Base-by-base conservation (phyloP, 2,797 vertebrate species). In the Galagoides demidoff region DNA sequence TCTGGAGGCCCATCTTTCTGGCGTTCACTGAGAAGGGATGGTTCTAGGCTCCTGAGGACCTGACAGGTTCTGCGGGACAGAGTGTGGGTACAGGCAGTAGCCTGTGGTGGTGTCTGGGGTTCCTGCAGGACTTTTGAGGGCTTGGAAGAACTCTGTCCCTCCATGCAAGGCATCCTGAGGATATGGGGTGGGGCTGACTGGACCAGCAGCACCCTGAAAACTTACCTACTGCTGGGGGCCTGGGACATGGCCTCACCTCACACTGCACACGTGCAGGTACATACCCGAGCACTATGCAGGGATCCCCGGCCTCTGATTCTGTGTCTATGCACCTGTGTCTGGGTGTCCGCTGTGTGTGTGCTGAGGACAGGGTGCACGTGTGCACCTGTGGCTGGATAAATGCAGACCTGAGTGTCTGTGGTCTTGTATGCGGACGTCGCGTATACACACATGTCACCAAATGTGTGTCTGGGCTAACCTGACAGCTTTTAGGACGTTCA, bases 251-350 rank as follows among this genome's bases (percentile, higher is more conserved):
- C 39, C 27, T 19, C 22, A 20, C 27, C 3, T 29, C 0, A 2
- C 25, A 9, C 7, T 45, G 5, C 31, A 31, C 16, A 8, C 22
- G 23, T 10, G 17, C 22, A 2, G 31, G 2, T 12, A 25, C 20
- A 43, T 34, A 16, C 23, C 63, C 49, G 14, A 55, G 12, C 6
- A 7, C 2, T 34, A 57, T 57, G 34, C 77, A 34, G 77, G 37
- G 22, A 13, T 52, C 78, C 71, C 71, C 74, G 76, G 74, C 39
- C 70, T 94, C 71, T 78, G 91, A 83, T 68, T 70, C 81, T 81
- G 23, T 39, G 43, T 57, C 3, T 3, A 8, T 23, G 52, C 55
- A 34, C 23, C 16, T 59, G 34, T 2, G 4, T 19, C 6, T 29
- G 43, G 68, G 29, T 27, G 27, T 22, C 73, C 34, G 82, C 5